phyloP scores from a whole-genome alignment of 1,140 invertebrate species.

The Mactra quadrangularis region DNA sequence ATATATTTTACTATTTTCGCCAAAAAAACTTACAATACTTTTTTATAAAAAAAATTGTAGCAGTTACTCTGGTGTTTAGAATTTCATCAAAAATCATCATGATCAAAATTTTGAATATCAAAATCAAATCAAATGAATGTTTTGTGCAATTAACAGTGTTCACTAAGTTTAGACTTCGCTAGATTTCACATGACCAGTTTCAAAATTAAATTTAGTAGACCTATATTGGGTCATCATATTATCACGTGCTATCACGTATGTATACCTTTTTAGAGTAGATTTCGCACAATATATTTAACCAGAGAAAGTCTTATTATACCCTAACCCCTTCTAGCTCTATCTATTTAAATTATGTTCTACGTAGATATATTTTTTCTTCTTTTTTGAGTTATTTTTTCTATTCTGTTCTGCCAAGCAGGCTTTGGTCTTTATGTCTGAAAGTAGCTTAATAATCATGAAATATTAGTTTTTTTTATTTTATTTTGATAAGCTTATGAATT shows the following conservation, averaged over 20 bases:
- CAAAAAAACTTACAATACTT: too few relatives aligned
- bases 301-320: background rate
- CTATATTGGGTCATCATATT: slow-evolving; percentile 14
- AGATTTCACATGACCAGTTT: slow-evolving; percentile 16
- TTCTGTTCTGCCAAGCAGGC: slow-evolving; percentile 10
- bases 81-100: too few relatives aligned
- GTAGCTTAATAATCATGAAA: too few relatives aligned
- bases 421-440: slow-evolving; percentile 18
- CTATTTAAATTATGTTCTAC: background rate
- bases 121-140: background rate
- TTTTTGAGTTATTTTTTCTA: background rate
- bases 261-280: background rate
- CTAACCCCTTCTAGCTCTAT: background rate
- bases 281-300: slow-evolving; percentile 15
- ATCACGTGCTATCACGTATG: slow-evolving; percentile 16
- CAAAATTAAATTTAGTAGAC: background rate
- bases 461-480: too few relatives aligned
- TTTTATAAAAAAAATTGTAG: too few relatives aligned
- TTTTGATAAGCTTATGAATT: background rate
- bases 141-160: slow-evolving; percentile 35
- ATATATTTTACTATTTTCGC: background rate
- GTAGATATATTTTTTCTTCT: background rate
- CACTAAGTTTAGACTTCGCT: background rate
- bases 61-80: too few relatives aligned
- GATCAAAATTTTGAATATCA: too few relatives aligned